phyloP scores from a whole-genome alignment of 2,113 vertebrate species.

The Labrus mixtus region DNA sequence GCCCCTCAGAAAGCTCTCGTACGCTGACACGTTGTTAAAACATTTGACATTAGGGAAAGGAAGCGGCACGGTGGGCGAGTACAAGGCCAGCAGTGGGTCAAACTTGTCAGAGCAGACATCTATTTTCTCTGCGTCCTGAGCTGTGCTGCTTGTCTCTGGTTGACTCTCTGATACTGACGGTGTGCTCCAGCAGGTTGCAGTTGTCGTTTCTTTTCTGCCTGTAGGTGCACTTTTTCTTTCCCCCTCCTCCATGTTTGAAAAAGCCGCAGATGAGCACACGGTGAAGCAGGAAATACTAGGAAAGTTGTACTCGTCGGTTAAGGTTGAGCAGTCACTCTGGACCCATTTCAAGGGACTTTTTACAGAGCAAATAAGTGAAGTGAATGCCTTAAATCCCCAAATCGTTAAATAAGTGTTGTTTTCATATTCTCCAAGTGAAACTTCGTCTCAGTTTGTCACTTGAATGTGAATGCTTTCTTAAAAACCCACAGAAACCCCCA shows the following conservation, averaged over 20 bases:
- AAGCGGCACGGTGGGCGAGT: conserved; percentile 84
- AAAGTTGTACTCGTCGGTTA: background rate
- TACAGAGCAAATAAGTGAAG: too few relatives aligned
- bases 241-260: conserved; percentile 88
- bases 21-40: conserved; percentile 94
- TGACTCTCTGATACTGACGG: rapidly evolving
- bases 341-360: background rate
- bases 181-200: background rate
- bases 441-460: background rate
- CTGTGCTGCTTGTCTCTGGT: background rate
- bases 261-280: conserved; percentile 59
- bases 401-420: background rate
- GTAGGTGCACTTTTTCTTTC: conserved; percentile 36
- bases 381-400: rapidly evolving
- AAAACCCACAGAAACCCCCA: background rate
- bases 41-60: conserved; percentile 89
- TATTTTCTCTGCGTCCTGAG: conserved; percentile 50
- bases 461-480: background rate
- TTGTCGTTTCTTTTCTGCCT: conserved; percentile 8
- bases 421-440: background rate
- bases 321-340: conserved; percentile 2
- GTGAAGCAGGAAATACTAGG: conserved; percentile 67
- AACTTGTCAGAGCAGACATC: conserved; percentile 91
- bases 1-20: conserved; percentile 89
- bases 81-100: conserved; percentile 90